Evolutionary conservation across 2,797 vertebrate species (phyloP).

Genomic region (Parotocinclus haroldoi): DNA sequence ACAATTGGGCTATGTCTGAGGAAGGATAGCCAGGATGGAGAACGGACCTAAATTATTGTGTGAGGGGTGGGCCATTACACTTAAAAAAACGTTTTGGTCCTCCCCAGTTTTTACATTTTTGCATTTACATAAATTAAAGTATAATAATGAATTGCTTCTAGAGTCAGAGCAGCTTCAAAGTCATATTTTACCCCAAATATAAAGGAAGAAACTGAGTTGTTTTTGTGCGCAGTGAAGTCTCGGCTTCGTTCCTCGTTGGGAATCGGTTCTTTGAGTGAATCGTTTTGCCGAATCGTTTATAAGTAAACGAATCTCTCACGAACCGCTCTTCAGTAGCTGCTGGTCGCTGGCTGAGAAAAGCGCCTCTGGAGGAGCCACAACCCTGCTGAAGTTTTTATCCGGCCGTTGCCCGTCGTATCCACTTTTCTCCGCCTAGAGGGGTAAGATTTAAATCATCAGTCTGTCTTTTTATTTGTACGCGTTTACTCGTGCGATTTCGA

Average conservation of each 20-base stretch:
- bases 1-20: too few species aligned
- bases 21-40: too few species aligned
- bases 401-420: not conserved
- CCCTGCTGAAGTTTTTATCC: slow-evolving; percentile 3
- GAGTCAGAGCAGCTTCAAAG: too few species aligned
- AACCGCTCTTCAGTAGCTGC: not conserved
- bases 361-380: not conserved
- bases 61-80: too few species aligned
- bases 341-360: not conserved
- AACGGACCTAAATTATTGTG: too few species aligned
- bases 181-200: too few species aligned
- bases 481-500: not conserved
- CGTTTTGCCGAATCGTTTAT: slow-evolving; percentile 4
- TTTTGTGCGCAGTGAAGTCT: too few species aligned
- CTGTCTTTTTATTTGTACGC: not conserved
- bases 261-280: slow-evolving; percentile 8
- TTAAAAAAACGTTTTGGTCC: too few species aligned
- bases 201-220: too few species aligned
- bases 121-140: too few species aligned
- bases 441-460: not conserved
- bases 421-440: not conserved
- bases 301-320: not conserved
- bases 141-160: too few species aligned
- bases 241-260: slow-evolving; percentile 11
- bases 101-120: too few species aligned